These are phyloP conservation scores for Heliconius hermathena DNA, from an alignment of 1,140 invertebrate genomes.

Conservation along the genomic window DNA sequence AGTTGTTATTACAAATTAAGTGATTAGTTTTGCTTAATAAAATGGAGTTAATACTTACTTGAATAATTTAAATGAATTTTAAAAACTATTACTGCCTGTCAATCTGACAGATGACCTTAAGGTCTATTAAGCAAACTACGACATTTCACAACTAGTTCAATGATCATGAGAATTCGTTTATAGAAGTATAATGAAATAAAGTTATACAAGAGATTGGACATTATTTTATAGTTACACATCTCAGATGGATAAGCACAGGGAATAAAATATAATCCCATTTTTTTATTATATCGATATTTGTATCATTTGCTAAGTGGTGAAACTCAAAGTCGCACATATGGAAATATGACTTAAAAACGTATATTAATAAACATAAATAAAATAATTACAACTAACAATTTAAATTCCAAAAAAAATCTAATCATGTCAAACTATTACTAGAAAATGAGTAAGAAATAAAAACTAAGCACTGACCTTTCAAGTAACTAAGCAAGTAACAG, in stretches of 20 bases:
- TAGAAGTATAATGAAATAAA: not conserved
- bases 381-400: no score
- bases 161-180: not conserved
- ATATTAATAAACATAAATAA: no score
- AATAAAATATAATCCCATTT: not conserved
- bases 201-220: not conserved
- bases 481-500: slow-evolving; percentile 32
- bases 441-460: not conserved
- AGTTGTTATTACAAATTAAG: not conserved
- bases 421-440: not conserved
- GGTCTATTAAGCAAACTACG: not conserved
- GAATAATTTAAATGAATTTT: not conserved
- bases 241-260: not conserved
- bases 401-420: no score
- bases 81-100: not conserved
- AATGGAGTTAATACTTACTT: not conserved
- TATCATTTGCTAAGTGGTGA: not conserved
- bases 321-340: not conserved
- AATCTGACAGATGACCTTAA: not conserved
- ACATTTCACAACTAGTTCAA: slow-evolving; percentile 9
- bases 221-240: not conserved
- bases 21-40: not conserved
- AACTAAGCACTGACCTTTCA: slow-evolving; percentile 22
- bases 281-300: not conserved
- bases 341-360: no score